Base-by-base conservation (phyloP, 2,888 invertebrate species). In the Crocallis elinguaria region DNA sequence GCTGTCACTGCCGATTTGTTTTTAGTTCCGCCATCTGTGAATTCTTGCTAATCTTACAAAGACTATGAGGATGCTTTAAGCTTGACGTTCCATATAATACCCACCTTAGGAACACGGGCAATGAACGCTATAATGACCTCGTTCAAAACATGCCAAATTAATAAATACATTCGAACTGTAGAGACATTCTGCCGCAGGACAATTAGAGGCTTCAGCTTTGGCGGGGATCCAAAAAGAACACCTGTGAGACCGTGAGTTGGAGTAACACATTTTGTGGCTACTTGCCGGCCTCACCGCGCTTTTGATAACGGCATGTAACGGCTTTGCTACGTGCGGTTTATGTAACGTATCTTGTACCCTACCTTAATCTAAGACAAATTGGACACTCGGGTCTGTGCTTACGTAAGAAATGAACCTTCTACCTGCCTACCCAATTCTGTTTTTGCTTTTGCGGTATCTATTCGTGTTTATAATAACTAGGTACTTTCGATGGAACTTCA, bases 211-310 rank as follows among this genome's bases (percentile, higher is more conserved):
- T 33, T 38, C 37, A 38, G 41, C 14, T 39, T 49, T 63, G 60
- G 63, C 60, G 27, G 21, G 29, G 49, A 49, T 63, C 63, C 63
- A 60, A 59, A 63, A 63, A 58, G 60, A 60, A 57, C 57, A 60
- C 63, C 56, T 58, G 58, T 57, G 54, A 56, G 45, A 29, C 30
- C 16, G 45, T 9, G 33, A 39, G 39, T 25, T 12, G 13, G 14
- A 36, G 45, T 42, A 62, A 62, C 60, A 62, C 50, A 53, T 57
- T 55, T 60, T 51, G 60, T 45, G 57, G 62, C 48, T 53, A 53
- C 53, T 60, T 53, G 50, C 57, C 42, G 57, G 46, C 38, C 49
- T 38, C 32, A 29, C 32, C 44, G 33, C 50, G 30, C 45, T 49
- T 57, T 57, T 57, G 51, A 46, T 62, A 57, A 57, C 49, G 45